Percentiles rank a stretch among this genome's conserved stretches.
Conservation (phyloP, 1,140 invertebrate species). For the Zaprionus taronus region DNA sequence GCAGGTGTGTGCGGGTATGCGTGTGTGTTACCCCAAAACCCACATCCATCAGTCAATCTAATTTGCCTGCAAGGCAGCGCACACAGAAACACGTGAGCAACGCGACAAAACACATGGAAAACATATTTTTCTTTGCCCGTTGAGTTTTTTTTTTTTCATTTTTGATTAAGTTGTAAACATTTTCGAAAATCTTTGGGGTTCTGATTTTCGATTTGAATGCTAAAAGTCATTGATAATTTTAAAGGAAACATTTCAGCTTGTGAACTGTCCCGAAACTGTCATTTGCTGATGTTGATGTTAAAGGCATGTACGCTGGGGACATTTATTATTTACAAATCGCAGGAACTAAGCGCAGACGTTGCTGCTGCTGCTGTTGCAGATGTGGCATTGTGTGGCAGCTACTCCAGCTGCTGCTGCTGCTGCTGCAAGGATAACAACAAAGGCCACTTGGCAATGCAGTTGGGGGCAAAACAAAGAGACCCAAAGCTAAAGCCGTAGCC, state of each 20-base stretch:
- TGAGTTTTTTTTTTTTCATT: constrained; percentile 4
- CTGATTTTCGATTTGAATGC: background rate
- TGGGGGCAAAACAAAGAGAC: constrained; percentile 59
- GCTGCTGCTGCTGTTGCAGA: constrained; percentile 46
- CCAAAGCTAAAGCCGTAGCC: constrained; percentile 48
- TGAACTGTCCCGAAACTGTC: background rate
- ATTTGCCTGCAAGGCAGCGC: constrained; percentile 68
- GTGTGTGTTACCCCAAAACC: constrained; percentile 15
- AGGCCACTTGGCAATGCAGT: constrained; percentile 65
- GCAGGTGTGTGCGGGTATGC: background rate
- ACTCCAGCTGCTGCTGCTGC: constrained; percentile 17
- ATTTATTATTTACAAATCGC: constrained; percentile 74
- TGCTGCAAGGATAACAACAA: constrained; percentile 59
- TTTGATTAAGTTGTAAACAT: constrained; percentile 76
- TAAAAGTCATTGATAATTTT: background rate
- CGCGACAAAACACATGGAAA: constrained; percentile 23
- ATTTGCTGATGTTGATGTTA: constrained; percentile 18
- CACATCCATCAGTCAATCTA: constrained; percentile 58
- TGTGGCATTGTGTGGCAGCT: constrained; percentile 28
- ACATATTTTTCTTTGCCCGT: constrained; percentile 8
- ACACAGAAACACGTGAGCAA: constrained; percentile 26
- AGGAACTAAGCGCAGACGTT: constrained; percentile 13
- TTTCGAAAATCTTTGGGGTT: constrained; percentile 51
- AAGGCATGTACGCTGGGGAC: constrained; percentile 38
- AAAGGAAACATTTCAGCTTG: background rate